A percentile compares a stretch with the other conserved stretches of the same genome.
These are phyloP conservation scores for Aythya baeri DNA, from an alignment of 2,113 vertebrate species.

Conservation along the genomic window DNA sequence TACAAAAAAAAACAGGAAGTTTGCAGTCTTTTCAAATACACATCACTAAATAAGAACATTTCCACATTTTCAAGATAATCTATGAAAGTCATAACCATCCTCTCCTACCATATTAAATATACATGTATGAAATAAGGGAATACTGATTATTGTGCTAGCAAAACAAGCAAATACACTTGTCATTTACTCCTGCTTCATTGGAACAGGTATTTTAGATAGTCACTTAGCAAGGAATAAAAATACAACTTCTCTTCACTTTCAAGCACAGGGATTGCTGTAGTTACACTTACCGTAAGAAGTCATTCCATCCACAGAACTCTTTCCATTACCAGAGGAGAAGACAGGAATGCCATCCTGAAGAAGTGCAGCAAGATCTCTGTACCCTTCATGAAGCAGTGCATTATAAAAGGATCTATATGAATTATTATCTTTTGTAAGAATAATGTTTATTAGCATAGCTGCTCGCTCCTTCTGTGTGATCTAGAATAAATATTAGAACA, in stretches of 20 bases:
- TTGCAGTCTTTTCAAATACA: not conserved
- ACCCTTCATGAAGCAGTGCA: conserved; percentile 87
- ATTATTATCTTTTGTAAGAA: conserved; percentile 89
- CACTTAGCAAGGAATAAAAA: not conserved
- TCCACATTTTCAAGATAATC: not conserved
- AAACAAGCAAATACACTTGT: not conserved
- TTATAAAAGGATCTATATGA: conserved; percentile 96
- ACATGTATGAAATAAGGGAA: not conserved
- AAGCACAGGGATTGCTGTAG: not conserved
- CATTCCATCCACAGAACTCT: conserved; percentile 75
- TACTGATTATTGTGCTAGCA: not conserved
- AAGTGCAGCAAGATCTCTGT: conserved; percentile 87
- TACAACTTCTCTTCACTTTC: not conserved
- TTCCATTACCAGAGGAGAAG: conserved; percentile 65
- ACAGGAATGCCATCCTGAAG: conserved; percentile 82
- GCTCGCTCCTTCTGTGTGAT: conserved; percentile 84
- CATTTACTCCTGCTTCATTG: not conserved
- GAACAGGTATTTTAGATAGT: not conserved
- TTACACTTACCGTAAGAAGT: conserved; percentile 84
- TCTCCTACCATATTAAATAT: not conserved
- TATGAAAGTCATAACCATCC: not conserved
- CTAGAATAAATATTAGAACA: conserved; percentile 68
- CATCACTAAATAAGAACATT: not conserved
- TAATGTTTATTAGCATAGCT: conserved; percentile 82
- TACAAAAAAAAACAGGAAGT: not conserved